Evolutionary conservation across 2,888 invertebrate genomes (phyloP).

Genomic region (Spodoptera picta): DNA sequence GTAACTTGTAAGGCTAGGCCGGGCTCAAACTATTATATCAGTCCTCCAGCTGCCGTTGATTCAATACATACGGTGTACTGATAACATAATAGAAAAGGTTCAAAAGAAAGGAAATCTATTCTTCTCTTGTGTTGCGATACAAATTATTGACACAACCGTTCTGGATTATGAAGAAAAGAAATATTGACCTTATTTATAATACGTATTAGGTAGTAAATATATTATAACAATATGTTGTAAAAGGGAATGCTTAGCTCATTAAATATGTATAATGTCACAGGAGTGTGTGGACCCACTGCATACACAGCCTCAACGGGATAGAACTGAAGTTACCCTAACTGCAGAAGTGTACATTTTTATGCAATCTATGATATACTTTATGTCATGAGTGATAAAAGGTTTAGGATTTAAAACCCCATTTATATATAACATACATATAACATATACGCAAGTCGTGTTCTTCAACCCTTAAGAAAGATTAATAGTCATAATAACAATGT

Average conservation of each 20-base stretch:
- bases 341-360: too few species aligned
- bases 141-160: not conserved
- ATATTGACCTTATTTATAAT: not conserved
- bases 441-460: too few species aligned
- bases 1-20: not conserved
- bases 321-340: constrained; percentile 1
- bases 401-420: too few species aligned
- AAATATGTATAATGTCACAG: too few species aligned
- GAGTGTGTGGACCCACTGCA: too few species aligned
- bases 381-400: too few species aligned
- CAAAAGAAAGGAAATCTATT: not conserved
- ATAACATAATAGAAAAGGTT: constrained; percentile 1
- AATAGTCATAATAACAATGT: constrained; percentile 14
- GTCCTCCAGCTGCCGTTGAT: constrained; percentile 11
- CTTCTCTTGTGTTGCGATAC: constrained; percentile 4
- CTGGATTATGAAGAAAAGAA: not conserved
- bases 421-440: too few species aligned
- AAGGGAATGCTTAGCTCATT: too few species aligned
- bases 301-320: not conserved
- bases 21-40: constrained; percentile 7
- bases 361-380: too few species aligned
- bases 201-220: not conserved
- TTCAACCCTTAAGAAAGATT: constrained; percentile 6
- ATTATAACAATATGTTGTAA: too few species aligned
- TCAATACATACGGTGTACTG: not conserved